phyloP scores from a whole-genome alignment of 1,140 invertebrate genomes.

The Pseudachorutes palmiensis region DNA sequence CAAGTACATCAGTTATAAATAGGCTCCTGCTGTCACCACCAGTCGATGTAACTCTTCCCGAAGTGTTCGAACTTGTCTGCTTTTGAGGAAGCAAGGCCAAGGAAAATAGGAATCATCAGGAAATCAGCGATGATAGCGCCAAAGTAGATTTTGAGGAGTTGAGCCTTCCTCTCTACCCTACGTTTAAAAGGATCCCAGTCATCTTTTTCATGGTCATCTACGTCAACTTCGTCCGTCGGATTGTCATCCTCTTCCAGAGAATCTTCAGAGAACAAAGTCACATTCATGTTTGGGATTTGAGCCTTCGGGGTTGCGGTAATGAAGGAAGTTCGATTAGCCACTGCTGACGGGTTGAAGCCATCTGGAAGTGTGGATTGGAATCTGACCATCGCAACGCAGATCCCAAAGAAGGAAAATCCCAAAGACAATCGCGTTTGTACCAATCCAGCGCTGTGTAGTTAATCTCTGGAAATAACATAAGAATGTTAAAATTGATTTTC shows the following conservation, averaged over 20 bases:
- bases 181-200: background rate
- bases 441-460: background rate
- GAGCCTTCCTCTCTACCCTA: background rate
- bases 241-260: background rate
- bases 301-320: background rate
- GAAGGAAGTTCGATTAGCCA: background rate
- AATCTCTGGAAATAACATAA: background rate
- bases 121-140: background rate
- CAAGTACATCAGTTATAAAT: too few relatives aligned
- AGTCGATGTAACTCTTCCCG: background rate
- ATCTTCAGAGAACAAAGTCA: background rate
- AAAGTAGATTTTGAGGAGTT: background rate
- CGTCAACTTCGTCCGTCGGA: background rate
- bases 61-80: background rate
- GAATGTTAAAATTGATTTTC: too few relatives aligned
- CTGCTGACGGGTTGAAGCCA: background rate
- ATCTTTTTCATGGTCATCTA: background rate
- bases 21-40: background rate
- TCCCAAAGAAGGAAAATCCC: constrained; percentile 2
- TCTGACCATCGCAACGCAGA: background rate
- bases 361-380: constrained; percentile 1
- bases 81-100: background rate
- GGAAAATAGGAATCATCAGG: background rate
- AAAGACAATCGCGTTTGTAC: constrained; percentile 1
- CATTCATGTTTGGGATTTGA: background rate